Evolutionary conservation across 2,113 vertebrate genomes (phyloP), one percentile per base, ranked within the genome.

Genomic region (Neolamprologus cancellatus): DNA sequence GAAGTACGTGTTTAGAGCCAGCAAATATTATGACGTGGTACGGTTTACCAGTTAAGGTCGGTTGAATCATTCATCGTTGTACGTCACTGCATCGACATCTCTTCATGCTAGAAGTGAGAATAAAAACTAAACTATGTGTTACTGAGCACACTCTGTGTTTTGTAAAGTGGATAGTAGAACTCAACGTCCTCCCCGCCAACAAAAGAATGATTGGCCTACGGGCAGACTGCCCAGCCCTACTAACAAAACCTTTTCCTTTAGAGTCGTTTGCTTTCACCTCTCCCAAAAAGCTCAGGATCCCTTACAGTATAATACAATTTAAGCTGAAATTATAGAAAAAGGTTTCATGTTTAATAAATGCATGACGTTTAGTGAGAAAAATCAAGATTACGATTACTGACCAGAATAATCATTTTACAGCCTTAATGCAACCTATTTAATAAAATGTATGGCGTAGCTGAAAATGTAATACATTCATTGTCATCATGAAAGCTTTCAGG

Each of bases 371-470:
- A 44, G 14, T 71, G 20, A 44, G 13, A 25, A 74, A 48, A 74
- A 7, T 74, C 69, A 76, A 76, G 15, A 76, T n/a, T 48, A 48
- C 4, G 1, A 48, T 5, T 48, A 48, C 15, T 76, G 6, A 48
- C 9, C 25, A 30, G 17, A 76, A 71, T 71, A 71, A 71, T 44
- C 9, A 48, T 71, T 71, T 71, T 71, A 25, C 36, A 25, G n/a
- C 36, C 64, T 69, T 44, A 69, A 69, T 44, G 36, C 36, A 15
- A 41, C 64, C 39, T 71, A 28, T 71, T 48, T 30, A 48, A 13
- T 48, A 48, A 48, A 76, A n/a, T 48, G 25, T 0, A 48, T 76
- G 25, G 2, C 17, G 18, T 0, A 30, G 23, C 23, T 76, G 69
- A 30, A 76, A 76, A 76, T 76, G 9, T 30, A 76, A 48, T 48